Evolutionary conservation across 2,113 vertebrate species (phyloP), one percentile per base, ranked within the genome.

Genomic region (Malurus elegans): DNA sequence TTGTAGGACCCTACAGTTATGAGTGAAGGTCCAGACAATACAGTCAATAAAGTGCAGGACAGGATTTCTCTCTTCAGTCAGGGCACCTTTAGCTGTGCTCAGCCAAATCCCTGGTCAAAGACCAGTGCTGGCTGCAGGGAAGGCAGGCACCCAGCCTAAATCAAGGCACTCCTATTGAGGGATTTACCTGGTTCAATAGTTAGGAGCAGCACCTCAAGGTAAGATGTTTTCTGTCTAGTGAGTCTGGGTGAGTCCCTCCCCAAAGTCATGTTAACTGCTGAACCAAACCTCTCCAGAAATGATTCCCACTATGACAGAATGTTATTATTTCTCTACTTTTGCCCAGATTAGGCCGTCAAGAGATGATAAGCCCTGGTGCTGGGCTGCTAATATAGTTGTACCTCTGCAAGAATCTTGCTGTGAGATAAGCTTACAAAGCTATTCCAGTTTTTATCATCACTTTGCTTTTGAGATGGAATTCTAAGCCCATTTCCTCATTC

Each of bases 381-480:
- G 45, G 28, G n/a, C 26, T 72, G 54, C 36, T 90, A 25, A 28
- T 64, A 48, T 4, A 61, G 23, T 34, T 16, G 26, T 31, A 56
- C 19, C 25, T 72, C 62, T 88, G 28, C 19, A 79, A 69, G 47
- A 94, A 54, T 3, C 14, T 71, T 82, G 31, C 23, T 34, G 45
- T 64, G 32, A 87, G 53, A 72, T 58, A 82, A 66, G 20, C 42
- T 79, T 34, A 66, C 10, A 61, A 65, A 65, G 5, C 3, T 67
- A 24, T 32, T 45, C 6, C 21, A 51, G 4, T 21, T 93, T 91
- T 88, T 82, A 72, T 81, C 21, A 89, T 61, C 21, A 32, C 18
- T 89, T 81, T 82, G 23, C 21, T 79, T 92, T 75, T 25, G 28
- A 82, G 54, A 79, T 70, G 17, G 45, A 95, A 75, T 90, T 94